Conservation (phyloP, 2,113 vertebrate species). For the Nettapus auritus region DNA sequence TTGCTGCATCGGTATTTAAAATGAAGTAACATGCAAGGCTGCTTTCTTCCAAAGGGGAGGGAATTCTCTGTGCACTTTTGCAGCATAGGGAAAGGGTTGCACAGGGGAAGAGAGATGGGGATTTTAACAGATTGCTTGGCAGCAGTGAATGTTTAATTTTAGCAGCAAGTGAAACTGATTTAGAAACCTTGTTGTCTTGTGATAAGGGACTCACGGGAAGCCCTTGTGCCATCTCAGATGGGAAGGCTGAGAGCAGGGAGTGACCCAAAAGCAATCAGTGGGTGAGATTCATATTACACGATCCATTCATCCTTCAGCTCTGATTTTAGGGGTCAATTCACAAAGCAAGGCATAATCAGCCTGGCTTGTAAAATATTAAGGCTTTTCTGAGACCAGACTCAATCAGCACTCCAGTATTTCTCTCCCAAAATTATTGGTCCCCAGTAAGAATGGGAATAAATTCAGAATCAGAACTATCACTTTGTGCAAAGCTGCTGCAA, state of each 20-base stretch:
- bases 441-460: not conserved
- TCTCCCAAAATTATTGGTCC: not conserved
- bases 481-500: not conserved
- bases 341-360: not conserved
- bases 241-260: not conserved
- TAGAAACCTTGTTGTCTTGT: not conserved
- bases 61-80: not conserved
- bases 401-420: not conserved
- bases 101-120: not conserved
- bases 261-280: not conserved
- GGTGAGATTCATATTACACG: rapidly evolving
- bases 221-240: not conserved
- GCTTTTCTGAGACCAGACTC: not conserved
- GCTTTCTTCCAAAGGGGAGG: not conserved
- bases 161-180: not conserved
- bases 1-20: not conserved
- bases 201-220: not conserved
- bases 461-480: not conserved
- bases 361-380: not conserved
- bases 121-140: not conserved
- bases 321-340: not conserved
- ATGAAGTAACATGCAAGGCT: not conserved
- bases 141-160: not conserved
- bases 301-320: not conserved
- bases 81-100: not conserved